Evolutionary conservation across 2,113 vertebrate genomes (phyloP).

Genomic region (Aldabrachelys gigantea): DNA sequence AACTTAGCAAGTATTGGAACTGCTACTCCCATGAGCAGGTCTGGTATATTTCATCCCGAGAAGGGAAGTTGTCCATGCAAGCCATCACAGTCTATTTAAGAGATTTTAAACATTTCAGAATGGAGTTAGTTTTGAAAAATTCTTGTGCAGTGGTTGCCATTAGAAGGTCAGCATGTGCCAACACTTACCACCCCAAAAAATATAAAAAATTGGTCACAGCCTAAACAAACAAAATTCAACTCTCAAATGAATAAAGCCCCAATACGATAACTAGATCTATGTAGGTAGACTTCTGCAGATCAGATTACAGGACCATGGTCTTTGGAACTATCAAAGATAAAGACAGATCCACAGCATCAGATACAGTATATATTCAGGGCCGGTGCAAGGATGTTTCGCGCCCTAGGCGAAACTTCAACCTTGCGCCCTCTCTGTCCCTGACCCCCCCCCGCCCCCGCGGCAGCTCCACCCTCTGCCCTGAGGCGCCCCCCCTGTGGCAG

Average conservation of each 20-base stretch:
- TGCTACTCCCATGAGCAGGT: not conserved
- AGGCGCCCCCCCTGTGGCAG: too few relatives aligned
- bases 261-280: not conserved
- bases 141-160: not conserved
- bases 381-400: too few relatives aligned
- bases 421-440: too few relatives aligned
- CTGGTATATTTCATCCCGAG: not conserved
- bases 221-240: not conserved
- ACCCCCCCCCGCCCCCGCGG: too few relatives aligned
- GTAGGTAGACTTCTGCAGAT: not conserved
- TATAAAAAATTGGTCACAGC: not conserved
- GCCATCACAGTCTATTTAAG: not conserved
- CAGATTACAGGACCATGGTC: not conserved
- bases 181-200: not conserved
- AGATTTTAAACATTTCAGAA: not conserved
- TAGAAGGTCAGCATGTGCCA: not conserved
- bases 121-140: not conserved
- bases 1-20: not conserved
- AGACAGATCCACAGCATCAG: not conserved
- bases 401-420: too few relatives aligned
- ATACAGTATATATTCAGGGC: not conserved
- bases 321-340: not conserved
- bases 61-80: not conserved
- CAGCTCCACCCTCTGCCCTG: too few relatives aligned
- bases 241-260: not conserved